Conservation (phyloP, 2,888 invertebrate genomes). For the Eupithecia insigniata region DNA sequence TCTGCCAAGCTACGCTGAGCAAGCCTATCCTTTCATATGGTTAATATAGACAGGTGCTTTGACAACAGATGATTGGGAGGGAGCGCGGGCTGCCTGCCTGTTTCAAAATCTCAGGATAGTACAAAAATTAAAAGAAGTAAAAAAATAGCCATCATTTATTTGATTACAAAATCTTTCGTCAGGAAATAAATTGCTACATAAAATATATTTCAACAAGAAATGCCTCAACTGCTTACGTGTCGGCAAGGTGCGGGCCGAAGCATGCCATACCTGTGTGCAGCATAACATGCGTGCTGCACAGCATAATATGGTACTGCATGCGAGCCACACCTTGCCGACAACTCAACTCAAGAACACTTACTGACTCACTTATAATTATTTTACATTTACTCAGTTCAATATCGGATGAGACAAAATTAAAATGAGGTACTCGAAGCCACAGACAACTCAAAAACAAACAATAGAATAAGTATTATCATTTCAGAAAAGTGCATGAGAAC, state of each 20-base stretch:
- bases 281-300: not conserved
- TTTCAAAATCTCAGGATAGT: not conserved
- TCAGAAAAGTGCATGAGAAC: constrained; percentile 3
- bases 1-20: too few relatives aligned
- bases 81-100: not conserved
- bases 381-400: constrained; percentile 62
- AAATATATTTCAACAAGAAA: constrained; percentile 78
- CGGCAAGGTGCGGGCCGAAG: constrained; percentile 31
- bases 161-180: constrained; percentile 81
- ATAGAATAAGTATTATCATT: constrained; percentile 16
- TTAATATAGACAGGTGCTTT: not conserved
- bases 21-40: too few relatives aligned
- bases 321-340: constrained; percentile 34
- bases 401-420: constrained; percentile 54
- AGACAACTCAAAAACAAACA: constrained; percentile 46
- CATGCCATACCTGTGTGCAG: not conserved
- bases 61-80: not conserved
- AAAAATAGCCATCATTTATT: constrained; percentile 82
- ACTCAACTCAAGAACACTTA: constrained; percentile 57
- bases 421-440: constrained; percentile 52
- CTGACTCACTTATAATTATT: constrained; percentile 57
- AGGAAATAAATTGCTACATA: constrained; percentile 81
- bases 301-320: not conserved
- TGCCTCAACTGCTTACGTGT: constrained; percentile 63
- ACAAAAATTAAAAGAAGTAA: constrained; percentile 51